These are phyloP conservation scores for Clarias gariepinus DNA, from an alignment of 2,113 vertebrate genomes.

Conservation along the genomic window DNA sequence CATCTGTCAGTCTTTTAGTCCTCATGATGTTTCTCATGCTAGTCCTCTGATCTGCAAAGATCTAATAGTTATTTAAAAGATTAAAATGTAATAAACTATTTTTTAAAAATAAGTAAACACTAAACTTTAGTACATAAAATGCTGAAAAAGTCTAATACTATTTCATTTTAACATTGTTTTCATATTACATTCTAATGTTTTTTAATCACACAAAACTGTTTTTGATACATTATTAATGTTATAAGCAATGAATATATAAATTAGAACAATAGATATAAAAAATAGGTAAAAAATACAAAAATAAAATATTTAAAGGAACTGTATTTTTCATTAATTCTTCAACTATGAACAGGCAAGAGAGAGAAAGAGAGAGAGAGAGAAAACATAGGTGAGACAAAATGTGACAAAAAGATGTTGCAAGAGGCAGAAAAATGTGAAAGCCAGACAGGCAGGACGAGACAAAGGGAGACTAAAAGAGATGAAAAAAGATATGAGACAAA, in stretches of 20 bases:
- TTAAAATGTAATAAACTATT: background rate
- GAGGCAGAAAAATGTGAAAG: background rate
- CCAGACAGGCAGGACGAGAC: background rate
- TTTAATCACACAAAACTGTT: background rate
- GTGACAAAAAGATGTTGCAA: background rate
- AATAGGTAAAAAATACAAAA: background rate
- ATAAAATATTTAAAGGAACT: background rate
- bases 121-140: background rate
- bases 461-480: background rate
- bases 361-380: background rate
- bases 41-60: slow-evolving; percentile 21
- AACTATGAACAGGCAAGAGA: too few species aligned
- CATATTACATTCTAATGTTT: background rate
- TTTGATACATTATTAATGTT: background rate
- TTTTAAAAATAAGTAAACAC: background rate
- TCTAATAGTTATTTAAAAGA: too few species aligned
- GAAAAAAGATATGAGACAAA: background rate
- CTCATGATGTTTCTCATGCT: slow-evolving; percentile 16
- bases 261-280: too few species aligned
- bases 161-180: background rate
- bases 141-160: background rate
- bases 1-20: slow-evolving; percentile 55
- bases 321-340: background rate
- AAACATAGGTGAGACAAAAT: background rate
- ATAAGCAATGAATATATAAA: background rate